Percentiles rank a stretch among this genome's conserved stretches.
phyloP scores from a whole-genome alignment of 92 coral and sea anemone genomes.

The Actinernus sp. region DNA sequence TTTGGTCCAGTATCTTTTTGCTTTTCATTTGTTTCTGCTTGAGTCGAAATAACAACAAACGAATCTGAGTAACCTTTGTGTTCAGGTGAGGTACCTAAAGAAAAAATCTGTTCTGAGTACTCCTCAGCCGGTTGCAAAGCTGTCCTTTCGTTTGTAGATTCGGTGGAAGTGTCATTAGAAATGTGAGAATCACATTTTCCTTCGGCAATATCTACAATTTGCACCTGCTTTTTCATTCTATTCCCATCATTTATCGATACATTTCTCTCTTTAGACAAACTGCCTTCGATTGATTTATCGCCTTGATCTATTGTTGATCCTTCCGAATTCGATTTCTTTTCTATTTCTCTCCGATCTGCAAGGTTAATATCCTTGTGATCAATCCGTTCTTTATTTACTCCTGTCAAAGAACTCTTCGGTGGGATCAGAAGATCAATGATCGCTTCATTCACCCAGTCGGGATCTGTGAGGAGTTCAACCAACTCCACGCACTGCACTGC shows the following conservation, averaged over 20 bases:
- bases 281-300: no score
- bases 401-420: not conserved
- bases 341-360: no score
- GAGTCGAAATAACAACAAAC: constrained; percentile 1
- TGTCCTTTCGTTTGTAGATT: no score
- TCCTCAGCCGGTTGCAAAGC: not conserved
- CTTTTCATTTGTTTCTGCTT: constrained; percentile 8
- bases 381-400: no score
- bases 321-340: not conserved
- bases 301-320: not conserved
- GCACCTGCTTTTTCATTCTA: no score
- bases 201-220: no score
- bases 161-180: no score
- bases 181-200: no score
- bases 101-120: not conserved
- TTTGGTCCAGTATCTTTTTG: constrained; percentile 6
- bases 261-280: not conserved
- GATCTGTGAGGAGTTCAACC: constrained; percentile 64
- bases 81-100: not conserved
- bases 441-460: constrained; percentile 88
- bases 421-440: constrained; percentile 67
- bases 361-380: no score
- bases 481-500: constrained; percentile 73
- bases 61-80: constrained; percentile 2
- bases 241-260: not conserved